phyloP scores from a whole-genome alignment of 2,888 invertebrate genomes.

The Clitarchus hookeri region DNA sequence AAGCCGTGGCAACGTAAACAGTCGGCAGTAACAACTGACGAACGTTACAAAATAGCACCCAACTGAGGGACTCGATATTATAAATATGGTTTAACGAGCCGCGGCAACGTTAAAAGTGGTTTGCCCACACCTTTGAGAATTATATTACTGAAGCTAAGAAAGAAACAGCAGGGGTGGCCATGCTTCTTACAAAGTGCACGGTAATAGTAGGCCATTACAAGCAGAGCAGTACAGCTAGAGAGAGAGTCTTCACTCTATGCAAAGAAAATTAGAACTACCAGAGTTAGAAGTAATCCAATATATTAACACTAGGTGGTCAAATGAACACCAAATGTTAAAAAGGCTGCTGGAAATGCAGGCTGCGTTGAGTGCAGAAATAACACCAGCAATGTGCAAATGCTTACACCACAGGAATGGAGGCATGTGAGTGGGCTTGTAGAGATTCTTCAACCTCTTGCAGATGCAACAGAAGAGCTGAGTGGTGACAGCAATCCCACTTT shows the following conservation, averaged over 20 bases:
- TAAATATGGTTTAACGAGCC: too few relatives aligned
- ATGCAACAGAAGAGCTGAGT: constrained; percentile 28
- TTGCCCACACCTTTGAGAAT: constrained; percentile 18
- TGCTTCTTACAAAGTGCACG: neutral
- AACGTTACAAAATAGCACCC: too few relatives aligned
- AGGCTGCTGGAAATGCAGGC: constrained; percentile 26
- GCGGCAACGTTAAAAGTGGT: too few relatives aligned
- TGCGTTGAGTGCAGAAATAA: constrained; percentile 28
- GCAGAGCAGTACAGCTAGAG: constrained; percentile 26
- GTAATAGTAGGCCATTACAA: constrained; percentile 27
- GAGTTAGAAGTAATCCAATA: neutral
- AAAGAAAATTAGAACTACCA: constrained; percentile 16
- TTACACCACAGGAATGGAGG: constrained; percentile 24
- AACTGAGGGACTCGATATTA: too few relatives aligned
- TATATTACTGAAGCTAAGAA: neutral
- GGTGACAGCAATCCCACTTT: constrained; percentile 29
- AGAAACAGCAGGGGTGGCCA: neutral
- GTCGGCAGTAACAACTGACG: too few relatives aligned
- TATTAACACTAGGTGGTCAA: constrained; percentile 24
- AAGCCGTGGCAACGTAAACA: too few relatives aligned
- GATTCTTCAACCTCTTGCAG: constrained; percentile 26
- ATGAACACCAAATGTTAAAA: constrained; percentile 27
- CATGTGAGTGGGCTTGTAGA: constrained; percentile 10
- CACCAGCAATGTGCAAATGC: constrained; percentile 23
- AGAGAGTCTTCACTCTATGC: neutral